phyloP scores from a whole-genome alignment of 2,113 vertebrate species.

The Muntiacus reevesi region DNA sequence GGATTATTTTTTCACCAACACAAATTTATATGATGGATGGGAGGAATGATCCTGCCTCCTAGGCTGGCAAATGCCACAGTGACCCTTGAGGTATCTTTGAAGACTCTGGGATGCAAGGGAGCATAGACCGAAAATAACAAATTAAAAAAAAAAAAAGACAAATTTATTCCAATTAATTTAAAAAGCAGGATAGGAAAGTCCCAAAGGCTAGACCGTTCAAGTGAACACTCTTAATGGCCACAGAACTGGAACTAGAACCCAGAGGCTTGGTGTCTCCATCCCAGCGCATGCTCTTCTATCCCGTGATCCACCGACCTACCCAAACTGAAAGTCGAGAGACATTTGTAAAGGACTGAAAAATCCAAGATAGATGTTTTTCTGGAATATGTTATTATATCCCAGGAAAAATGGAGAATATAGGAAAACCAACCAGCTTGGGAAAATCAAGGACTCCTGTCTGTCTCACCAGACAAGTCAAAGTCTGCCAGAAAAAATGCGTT shows the following conservation, averaged over 20 bases:
- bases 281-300: background rate
- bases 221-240: background rate
- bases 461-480: background rate
- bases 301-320: background rate
- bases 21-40: background rate
- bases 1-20: background rate
- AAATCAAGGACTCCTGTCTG: background rate
- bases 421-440: background rate
- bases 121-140: background rate
- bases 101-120: background rate
- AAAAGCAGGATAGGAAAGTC: background rate
- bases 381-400: background rate
- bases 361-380: background rate
- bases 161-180: background rate
- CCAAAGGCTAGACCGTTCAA: background rate
- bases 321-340: background rate
- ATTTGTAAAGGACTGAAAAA: background rate
- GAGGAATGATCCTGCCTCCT: background rate
- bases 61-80: background rate
- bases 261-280: background rate
- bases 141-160: background rate
- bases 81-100: background rate
- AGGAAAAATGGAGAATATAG: background rate
- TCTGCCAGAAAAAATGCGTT: background rate
- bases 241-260: background rate